Evolutionary conservation across 2,888 invertebrate genomes (phyloP), one percentile per base, ranked within the genome.

Genomic region (Drosophila longiperda): DNA sequence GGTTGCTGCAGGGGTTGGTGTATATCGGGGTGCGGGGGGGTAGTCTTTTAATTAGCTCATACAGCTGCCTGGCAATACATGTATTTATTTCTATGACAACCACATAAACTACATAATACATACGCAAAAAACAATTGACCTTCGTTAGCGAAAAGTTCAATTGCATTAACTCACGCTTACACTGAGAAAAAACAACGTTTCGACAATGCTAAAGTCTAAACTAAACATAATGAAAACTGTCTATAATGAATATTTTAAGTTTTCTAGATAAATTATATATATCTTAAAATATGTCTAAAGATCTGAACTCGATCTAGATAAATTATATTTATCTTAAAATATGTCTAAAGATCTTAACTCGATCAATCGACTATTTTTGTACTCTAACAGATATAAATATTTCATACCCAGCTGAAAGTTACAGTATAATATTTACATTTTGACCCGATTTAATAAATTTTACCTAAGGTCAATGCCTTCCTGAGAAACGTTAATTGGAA

Each of bases 111-210:
- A 69, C 70, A 72, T 76, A 77, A 55, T 62, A 75, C 69, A 61
- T 57, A 66, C 83, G 65, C n/a, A n/a, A 61, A 83, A 71, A 74
- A 45, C 83, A 83, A 75, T 76, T 84, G 80, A 87, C 84, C 88
- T 84, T 88, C 89, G 75, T 75, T 77, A 77, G 77, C 77, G 36
- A 48, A 87, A 87, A 87, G 87, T 84, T 84, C 84, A 84, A 74
- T 66, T 84, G 59, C 82, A 62, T 80, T 84, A 68, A 78, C 78
- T 83, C 59, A 65, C 70, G 66, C 59, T 75, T 66, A 65, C 68
- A 67, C 54, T 73, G 34, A 26, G 23, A 63, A 40, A 68, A 38
- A 26, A 15, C 60, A 38, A 11, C 11, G 8, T 23, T 20, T 32
- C 23, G 17, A 34, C 33, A 29, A 5, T 42, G n/a, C n/a, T 40